These are phyloP conservation scores for Mythimna impura DNA, from an alignment of 2,888 invertebrate genomes.

Conservation along the genomic window DNA sequence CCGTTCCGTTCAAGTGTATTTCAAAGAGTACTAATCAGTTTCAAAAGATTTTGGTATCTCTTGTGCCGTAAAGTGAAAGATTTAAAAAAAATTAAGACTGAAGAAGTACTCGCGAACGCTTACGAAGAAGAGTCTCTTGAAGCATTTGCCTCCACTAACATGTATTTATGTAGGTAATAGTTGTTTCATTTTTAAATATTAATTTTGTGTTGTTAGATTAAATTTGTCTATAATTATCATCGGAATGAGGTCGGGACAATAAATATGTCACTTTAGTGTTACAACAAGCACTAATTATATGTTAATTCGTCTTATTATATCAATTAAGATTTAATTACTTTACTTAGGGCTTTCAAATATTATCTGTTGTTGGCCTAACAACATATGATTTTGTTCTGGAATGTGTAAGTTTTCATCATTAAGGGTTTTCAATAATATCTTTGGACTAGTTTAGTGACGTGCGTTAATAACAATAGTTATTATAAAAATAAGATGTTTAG, in stretches of 20 bases:
- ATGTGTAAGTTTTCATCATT: neutral
- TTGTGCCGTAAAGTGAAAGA: slow-evolving; percentile 43
- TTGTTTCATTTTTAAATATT: slow-evolving; percentile 56
- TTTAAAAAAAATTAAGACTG: slow-evolving; percentile 33
- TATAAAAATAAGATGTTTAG: neutral
- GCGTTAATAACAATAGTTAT: neutral
- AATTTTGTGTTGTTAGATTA: slow-evolving; percentile 45
- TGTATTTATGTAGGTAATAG: slow-evolving; percentile 84
- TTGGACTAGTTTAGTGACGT: neutral
- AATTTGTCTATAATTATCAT: slow-evolving; percentile 38
- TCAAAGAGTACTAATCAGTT: slow-evolving; percentile 54
- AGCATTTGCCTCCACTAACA: slow-evolving; percentile 67
- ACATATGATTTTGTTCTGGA: slow-evolving; percentile 6
- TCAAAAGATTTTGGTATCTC: slow-evolving; percentile 52
- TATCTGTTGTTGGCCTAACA: neutral
- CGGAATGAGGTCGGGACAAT: slow-evolving; percentile 54
- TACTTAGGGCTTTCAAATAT: slow-evolving; percentile 5
- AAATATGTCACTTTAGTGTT: slow-evolving; percentile 47
- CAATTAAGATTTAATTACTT: slow-evolving; percentile 29
- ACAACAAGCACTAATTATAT: slow-evolving; percentile 29
- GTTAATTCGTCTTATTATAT: slow-evolving; percentile 28
- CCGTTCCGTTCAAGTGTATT: slow-evolving; percentile 63
- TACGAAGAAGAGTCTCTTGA: slow-evolving; percentile 64
- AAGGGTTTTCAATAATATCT: neutral
- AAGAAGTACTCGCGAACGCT: slow-evolving; percentile 28